phyloP scores from a whole-genome alignment of 2,797 vertebrate genomes.

The Malurus splendens region DNA sequence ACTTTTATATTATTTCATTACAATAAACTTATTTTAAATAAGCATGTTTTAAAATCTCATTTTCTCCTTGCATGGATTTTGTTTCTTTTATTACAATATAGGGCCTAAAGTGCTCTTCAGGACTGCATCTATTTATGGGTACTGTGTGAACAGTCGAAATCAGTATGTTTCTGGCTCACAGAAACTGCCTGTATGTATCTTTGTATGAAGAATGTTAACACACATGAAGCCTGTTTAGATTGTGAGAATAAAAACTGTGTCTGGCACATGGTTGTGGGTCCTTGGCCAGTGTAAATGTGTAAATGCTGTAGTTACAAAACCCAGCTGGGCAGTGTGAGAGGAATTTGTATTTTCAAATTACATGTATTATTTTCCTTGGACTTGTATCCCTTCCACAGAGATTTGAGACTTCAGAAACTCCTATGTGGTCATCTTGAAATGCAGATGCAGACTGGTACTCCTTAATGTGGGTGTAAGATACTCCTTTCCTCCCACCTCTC shows the following conservation, averaged over 20 bases:
- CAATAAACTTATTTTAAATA: conserved; percentile 76
- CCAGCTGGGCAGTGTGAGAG: background rate
- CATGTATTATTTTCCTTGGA: background rate
- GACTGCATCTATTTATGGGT: conserved; percentile 3
- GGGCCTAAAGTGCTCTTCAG: background rate
- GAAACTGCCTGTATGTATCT: conserved; percentile 29
- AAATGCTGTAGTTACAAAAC: background rate
- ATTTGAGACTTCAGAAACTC: background rate
- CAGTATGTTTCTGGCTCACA: conserved; percentile 28
- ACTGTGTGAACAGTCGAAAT: background rate
- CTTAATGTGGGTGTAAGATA: background rate
- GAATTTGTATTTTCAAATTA: background rate
- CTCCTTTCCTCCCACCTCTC: background rate
- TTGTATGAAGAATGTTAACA: conserved; percentile 25
- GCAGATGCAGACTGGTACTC: background rate
- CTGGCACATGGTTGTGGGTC: background rate
- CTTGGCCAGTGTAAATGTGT: background rate
- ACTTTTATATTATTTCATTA: conserved; percentile 69
- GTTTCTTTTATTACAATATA: background rate
- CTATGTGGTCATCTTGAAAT: background rate
- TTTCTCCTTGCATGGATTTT: conserved; percentile 34
- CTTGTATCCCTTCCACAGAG: background rate
- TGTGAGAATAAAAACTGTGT: conserved; percentile 15
- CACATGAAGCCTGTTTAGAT: background rate
- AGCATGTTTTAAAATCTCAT: conserved; percentile 53